A percentile compares a stretch with the other conserved stretches of the same genome.
Conservation (phyloP, 2,888 invertebrate genomes). For the Teleiodes luculella region DNA sequence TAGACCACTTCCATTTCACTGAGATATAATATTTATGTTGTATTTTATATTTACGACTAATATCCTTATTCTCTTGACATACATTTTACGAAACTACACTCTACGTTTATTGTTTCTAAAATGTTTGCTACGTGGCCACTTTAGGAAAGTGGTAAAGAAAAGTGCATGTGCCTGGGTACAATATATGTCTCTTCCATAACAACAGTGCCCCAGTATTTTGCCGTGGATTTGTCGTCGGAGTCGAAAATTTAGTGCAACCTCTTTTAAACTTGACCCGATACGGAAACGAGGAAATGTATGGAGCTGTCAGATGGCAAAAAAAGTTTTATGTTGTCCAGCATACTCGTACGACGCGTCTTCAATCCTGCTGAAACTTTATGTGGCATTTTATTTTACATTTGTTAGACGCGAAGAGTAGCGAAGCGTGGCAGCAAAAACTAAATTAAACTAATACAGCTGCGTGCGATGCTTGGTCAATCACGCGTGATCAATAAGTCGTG, state of each 20-base stretch:
- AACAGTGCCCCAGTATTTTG: constrained; percentile 52
- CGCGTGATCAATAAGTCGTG: too few relatives aligned
- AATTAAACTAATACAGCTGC: too few relatives aligned
- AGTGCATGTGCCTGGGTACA: not conserved
- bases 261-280: constrained; percentile 65
- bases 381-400: not conserved
- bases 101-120: not conserved
- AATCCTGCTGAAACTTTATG: not conserved
- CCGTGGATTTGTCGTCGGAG: constrained; percentile 54
- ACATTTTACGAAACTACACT: not conserved
- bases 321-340: not conserved
- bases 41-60: not conserved
- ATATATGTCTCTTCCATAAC: constrained; percentile 25
- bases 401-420: too few relatives aligned
- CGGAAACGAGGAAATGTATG: constrained; percentile 29
- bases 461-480: too few relatives aligned
- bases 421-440: too few relatives aligned
- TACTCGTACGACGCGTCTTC: not conserved
- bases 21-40: too few relatives aligned
- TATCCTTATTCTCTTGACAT: not conserved
- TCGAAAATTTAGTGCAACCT: constrained; percentile 64
- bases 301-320: constrained; percentile 27
- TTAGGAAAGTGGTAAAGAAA: constrained; percentile 9
- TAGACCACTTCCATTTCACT: too few relatives aligned
- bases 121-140: constrained; percentile 3